Evolutionary conservation across 2,113 vertebrate genomes (phyloP), one percentile per base, ranked within the genome.

Genomic region (Vireo altiloquus): DNA sequence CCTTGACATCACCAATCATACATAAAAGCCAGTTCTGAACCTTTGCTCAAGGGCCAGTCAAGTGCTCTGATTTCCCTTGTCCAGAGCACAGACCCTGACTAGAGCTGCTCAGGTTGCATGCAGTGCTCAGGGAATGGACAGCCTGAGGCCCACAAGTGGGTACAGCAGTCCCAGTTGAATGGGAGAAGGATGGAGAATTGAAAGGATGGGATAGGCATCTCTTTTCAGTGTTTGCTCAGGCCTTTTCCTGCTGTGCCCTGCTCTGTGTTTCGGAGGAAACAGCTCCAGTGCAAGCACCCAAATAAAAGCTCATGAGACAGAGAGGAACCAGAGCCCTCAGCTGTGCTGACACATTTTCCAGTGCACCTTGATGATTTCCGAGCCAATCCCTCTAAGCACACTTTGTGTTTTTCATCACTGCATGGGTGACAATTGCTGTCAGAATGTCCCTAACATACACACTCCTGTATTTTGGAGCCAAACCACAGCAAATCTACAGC

Each of bases 1-100:
- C 39, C 44, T 53, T 37, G 31, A 52, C 63, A n/a, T 87, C 8
- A 2, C 8, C 0, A 0, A 30, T 31, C 5, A 1, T 4, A 44
- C 27, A 33, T 7, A 11, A 56, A 72, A 78, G 22, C 33, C 42
- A 27, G 27, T 44, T 23, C 52, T 47, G 47, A 60, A 66, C 21
- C 39, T 93, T 39, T 71, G 47, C 33, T 71, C 22, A 0, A 87
- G 52, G 76, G 39, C 42, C n/a, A 60, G 39, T 6, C 6, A 19
- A 17, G 50, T 42, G 28, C n/a, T 86, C 25, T 65, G 31, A 15
- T 87, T 90, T 65, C 22, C 44, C 54, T 50, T 66, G 20, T 77
- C n/a, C 31, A 33, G 15, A 71, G 24, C 49, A 54, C 0, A 50
- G 27, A 49, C 16, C 18, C 53, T 37, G 31, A 30, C 22, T 64